These are phyloP conservation scores for Harlomillsia oculata DNA, from an alignment of 1,140 invertebrate species.

Conservation along the genomic window DNA sequence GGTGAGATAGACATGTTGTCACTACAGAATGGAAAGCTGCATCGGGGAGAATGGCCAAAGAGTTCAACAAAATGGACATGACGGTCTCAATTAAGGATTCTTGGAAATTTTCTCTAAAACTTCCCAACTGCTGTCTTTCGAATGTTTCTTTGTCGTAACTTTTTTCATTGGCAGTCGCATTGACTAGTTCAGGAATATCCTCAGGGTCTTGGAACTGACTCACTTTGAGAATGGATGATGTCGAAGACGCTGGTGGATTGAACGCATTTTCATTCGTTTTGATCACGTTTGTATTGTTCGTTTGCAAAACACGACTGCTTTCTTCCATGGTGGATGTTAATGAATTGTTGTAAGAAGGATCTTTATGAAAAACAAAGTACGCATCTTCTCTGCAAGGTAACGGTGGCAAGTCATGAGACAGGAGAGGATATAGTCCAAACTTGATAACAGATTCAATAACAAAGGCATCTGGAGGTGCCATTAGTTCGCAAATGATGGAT, in stretches of 20 bases:
- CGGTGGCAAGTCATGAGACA: constrained; percentile 28
- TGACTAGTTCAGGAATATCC: constrained; percentile 21
- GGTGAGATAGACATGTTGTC: constrained; percentile 14
- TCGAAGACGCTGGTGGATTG: background rate
- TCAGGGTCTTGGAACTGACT: constrained; percentile 4
- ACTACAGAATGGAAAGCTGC: constrained; percentile 22
- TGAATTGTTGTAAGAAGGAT: background rate
- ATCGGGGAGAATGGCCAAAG: constrained; percentile 32
- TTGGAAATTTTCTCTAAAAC: constrained; percentile 27
- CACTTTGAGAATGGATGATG: background rate
- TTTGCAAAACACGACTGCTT: background rate
- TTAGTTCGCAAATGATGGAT: constrained; percentile 29
- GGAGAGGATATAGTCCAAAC: constrained; percentile 28
- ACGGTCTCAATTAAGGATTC: constrained; percentile 28
- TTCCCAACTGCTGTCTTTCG: constrained; percentile 3
- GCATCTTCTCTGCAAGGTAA: constrained; percentile 26
- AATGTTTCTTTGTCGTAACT: constrained; percentile 18
- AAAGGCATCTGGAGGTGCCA: constrained; percentile 33
- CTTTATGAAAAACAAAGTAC: constrained; percentile 25
- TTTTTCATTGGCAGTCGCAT: constrained; percentile 10
- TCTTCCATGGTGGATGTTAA: background rate
- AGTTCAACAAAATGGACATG: constrained; percentile 31
- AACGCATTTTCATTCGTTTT: background rate
- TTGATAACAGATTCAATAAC: constrained; percentile 19
- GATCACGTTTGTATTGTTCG: background rate